Evolutionary conservation across 1,140 invertebrate genomes (phyloP), one percentile per base, ranked within the genome.

Genomic region (Euwallacea similis): DNA sequence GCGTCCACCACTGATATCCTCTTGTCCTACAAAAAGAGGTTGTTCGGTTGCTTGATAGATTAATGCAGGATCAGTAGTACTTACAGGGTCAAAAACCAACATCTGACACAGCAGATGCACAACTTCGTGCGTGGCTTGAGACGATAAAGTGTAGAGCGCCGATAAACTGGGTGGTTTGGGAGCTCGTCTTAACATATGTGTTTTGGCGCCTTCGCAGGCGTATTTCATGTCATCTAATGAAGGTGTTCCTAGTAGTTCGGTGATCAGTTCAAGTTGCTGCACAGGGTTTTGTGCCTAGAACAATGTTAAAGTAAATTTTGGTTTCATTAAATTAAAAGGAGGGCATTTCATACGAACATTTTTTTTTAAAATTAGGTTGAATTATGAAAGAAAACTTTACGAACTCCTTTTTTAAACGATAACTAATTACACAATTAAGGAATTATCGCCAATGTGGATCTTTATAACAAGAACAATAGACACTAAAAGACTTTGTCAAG

Each of bases 101-200:
- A 99, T 98, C 86, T 97, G 94, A 81, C 93, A 95, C n/a, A 98
- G 87, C 76, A 99, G 87, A 86, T 99, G 96, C 65, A 99, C 95
- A 65, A 97, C 97, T 86, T 99, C 97, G 79, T 96, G 96, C 60
- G 95, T 98, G 72, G 95, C 95, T 81, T 98, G 94, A 76, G 88
- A 90, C 66, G 93, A 94, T 21, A 98, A 87, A 58, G 92, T 94
- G 84, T 98, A 98, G 59, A 98, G 88, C 43, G 94, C 91, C 66
- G 93, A 91, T 62, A 98, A 86, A 58, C 94, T 93, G 44, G 94
- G 91, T 71, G 92, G 91, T 83, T 98, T 96, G 44, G 90, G 92
- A 47, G 94, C 91, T 72, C 93, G 88, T 21, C 94, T 88, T 72
- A 97, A 81, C 88, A 99, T 96, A 83, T 99, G 97, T 58, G 91